Percentiles rank a stretch among this genome's conserved stretches.
Conservation (phyloP, 2,113 vertebrate genomes). For the Pantherophis guttatus region DNA sequence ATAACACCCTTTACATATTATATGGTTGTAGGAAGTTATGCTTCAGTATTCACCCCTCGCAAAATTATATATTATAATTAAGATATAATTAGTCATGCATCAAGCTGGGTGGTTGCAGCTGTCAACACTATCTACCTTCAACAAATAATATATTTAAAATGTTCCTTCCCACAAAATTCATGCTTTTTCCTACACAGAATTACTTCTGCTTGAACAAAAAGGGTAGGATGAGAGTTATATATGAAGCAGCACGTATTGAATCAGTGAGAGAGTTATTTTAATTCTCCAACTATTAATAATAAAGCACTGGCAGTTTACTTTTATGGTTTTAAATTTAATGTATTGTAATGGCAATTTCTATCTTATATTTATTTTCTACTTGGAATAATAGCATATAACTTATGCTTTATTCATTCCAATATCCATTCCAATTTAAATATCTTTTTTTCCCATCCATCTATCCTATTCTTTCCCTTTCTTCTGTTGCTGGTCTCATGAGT, state of each 20-base stretch:
- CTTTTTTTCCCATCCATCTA: not conserved
- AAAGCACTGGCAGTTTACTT: not conserved
- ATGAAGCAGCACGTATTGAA: not conserved
- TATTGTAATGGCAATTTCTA: not conserved
- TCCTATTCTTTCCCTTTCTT: slow-evolving; percentile 47
- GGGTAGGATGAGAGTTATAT: not conserved
- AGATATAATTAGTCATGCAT: not conserved
- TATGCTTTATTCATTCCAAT: slow-evolving; percentile 14
- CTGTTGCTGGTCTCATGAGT: slow-evolving; percentile 44
- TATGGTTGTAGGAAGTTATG: not conserved
- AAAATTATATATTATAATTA: not conserved
- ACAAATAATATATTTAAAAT: not conserved
- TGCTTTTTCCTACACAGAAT: not conserved
- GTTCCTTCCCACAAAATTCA: not conserved
- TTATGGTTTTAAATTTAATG: not conserved
- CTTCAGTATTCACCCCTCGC: not conserved
- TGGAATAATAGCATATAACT: not conserved
- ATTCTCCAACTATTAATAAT: slow-evolving; percentile 1
- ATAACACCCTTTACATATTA: not conserved
- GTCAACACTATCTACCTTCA: not conserved
- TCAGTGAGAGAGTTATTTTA: not conserved
- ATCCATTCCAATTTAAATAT: slow-evolving; percentile 19
- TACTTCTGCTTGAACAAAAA: not conserved
- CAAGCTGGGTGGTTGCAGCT: not conserved
- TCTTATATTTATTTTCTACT: slow-evolving; percentile 9